Conservation (phyloP, 2,113 vertebrate species). For the Cephalopholis sonnerati region DNA sequence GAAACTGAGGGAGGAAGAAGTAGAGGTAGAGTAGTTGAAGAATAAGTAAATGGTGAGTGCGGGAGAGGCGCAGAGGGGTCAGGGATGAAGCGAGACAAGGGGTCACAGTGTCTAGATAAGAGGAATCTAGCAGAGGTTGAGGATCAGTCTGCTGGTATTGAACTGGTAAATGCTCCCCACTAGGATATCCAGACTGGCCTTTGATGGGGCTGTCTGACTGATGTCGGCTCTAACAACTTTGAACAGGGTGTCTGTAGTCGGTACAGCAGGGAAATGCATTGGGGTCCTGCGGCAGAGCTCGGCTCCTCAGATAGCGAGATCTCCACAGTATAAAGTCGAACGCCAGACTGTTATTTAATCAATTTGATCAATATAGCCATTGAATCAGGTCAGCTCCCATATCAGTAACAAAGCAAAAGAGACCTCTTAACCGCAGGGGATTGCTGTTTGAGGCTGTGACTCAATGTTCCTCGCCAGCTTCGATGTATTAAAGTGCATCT, state of each 20-base stretch:
- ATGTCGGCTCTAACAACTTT: conserved; percentile 49
- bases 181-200: conserved; percentile 41
- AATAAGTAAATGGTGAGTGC: conserved; percentile 12
- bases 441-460: conserved; percentile 27
- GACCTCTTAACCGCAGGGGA: not conserved
- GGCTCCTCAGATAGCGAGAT: conserved; percentile 9
- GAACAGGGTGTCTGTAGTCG: conserved; percentile 41
- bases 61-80: conserved; percentile 21
- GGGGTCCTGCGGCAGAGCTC: conserved; percentile 24
- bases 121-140: conserved; percentile 42
- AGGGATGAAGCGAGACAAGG: conserved; percentile 10
- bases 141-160: conserved; percentile 54
- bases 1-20: conserved; percentile 9
- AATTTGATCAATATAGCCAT: conserved; percentile 54
- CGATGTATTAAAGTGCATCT: conserved; percentile 28
- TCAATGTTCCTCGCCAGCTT: not conserved
- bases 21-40: conserved; percentile 10
- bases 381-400: conserved; percentile 24
- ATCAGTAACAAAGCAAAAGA: conserved; percentile 21
- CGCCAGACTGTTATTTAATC: conserved; percentile 40
- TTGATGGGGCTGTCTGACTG: conserved; percentile 62
- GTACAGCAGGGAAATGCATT: conserved; percentile 15
- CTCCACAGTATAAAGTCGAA: conserved; percentile 23
- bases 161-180: conserved; percentile 58
- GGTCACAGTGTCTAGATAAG: conserved; percentile 28